Base-by-base conservation (phyloP, 2,797 vertebrate genomes). In the Platalea minor region DNA sequence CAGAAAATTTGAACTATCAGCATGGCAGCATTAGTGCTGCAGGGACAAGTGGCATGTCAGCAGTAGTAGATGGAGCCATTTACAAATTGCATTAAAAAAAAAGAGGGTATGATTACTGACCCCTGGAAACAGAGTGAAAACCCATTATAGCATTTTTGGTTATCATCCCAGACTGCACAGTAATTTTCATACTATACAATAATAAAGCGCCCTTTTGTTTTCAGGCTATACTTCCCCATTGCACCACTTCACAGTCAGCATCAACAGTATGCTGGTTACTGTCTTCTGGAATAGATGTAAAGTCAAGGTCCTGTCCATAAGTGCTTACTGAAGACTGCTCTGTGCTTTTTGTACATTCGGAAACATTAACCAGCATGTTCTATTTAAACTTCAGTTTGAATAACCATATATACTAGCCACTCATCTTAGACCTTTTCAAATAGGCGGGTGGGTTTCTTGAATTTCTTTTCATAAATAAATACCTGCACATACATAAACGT, bases 1-100 rank as follows among this genome's bases (percentile, higher is more conserved):
- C 94, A 89, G 91, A 96, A 96, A 93, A 92, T 94, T 11, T 85
- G 90, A 93, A 61, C 84, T 79, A 91, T 95, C 85, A 85, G 94
- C 94, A 59, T 78, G 69, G 86, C 65, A 91, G 86, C 64, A 29
- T 83, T 89, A 92, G 72, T 81, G 82, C 94, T 81, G 74, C 83
- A 85, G 85, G 92, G 84, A 83, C 89, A 90, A 95, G 92, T 46
- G 68, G 70, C 63, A 37, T 43, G 67, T 87, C 93, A 95, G 88
- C 86, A 82, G 68, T 41, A 72, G 81, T 60, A 74, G 88, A 92
- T 46, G 28, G 31, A 93, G 46, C 77, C 93, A 87, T 96, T 96
- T 95, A 94, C 89, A 95, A 96, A 96, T 93, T 80, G 48, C 81
- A 85, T 97, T 95, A 51, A 74, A 82, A 84, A 89, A 82, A 54